A percentile compares a stretch with the other conserved stretches of the same genome.
phyloP scores from a whole-genome alignment of 1,140 invertebrate species.

The Pygmarrhopalites habei region DNA sequence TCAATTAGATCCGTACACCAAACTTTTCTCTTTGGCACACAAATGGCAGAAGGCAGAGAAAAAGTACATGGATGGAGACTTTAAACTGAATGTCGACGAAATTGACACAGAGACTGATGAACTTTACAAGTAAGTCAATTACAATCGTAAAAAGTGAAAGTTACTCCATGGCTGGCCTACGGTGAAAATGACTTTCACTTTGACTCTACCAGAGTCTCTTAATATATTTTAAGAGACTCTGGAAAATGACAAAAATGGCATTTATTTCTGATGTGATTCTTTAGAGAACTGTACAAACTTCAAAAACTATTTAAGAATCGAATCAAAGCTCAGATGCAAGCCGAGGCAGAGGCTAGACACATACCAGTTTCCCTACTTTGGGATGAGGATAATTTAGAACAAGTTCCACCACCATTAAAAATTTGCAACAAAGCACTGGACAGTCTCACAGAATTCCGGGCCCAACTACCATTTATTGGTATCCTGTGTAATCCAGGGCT shows the following conservation, averaged over 20 bases:
- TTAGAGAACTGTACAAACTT: slow-evolving; percentile 62
- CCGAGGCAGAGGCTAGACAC: slow-evolving; percentile 36
- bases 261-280: too few relatives aligned
- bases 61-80: slow-evolving; percentile 84
- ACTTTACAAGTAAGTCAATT: slow-evolving; percentile 52
- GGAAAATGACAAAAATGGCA: too few relatives aligned
- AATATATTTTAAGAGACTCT: too few relatives aligned
- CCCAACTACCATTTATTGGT: slow-evolving; percentile 66
- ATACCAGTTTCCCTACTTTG: slow-evolving; percentile 40
- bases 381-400: slow-evolving; percentile 66
- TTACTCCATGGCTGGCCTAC: too few relatives aligned
- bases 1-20: slow-evolving; percentile 49
- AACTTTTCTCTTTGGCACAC: slow-evolving; percentile 51
- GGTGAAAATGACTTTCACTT: too few relatives aligned
- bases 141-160: too few relatives aligned
- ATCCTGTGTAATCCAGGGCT: slow-evolving; percentile 83
- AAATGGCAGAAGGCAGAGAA: slow-evolving; percentile 73
- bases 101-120: slow-evolving; percentile 66
- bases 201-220: too few relatives aligned
- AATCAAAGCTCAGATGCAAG: slow-evolving; percentile 51
- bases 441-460: slow-evolving; percentile 69
- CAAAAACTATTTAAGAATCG: slow-evolving; percentile 73
- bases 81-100: slow-evolving; percentile 64
- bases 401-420: slow-evolving; percentile 68
- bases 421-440: slow-evolving; percentile 61